Percentiles rank a stretch among this genome's conserved stretches.
Evolutionary conservation across 2,113 vertebrate species (phyloP).

Genomic region (Dryoscopus gambensis): DNA sequence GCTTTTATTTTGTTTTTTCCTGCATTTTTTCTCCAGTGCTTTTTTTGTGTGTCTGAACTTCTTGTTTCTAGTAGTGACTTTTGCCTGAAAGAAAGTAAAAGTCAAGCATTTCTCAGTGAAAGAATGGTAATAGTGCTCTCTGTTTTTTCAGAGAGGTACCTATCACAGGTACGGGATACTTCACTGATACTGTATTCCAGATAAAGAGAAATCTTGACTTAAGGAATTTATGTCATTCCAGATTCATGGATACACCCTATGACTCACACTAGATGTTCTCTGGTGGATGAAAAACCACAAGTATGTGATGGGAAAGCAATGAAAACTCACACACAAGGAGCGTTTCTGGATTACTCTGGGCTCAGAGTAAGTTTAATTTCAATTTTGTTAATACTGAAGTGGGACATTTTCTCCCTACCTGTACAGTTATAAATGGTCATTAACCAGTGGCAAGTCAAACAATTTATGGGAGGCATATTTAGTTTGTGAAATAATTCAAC

Average conservation of each 20-base stretch:
- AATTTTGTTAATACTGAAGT: neutral
- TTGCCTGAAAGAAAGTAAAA: neutral
- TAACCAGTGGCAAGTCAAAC: neutral
- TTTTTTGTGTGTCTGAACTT: neutral
- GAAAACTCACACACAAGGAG: constrained; percentile 63
- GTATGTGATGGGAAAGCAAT: constrained; percentile 64
- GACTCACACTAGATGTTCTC: constrained; percentile 61
- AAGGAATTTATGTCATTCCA: neutral
- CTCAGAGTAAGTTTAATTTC: constrained; percentile 71
- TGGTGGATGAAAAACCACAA: constrained; percentile 70
- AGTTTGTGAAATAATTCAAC: neutral
- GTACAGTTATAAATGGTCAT: neutral
- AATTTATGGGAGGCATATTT: neutral
- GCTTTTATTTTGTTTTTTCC: neutral
- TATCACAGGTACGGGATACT: neutral
- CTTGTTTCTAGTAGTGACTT: neutral
- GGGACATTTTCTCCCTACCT: neutral
- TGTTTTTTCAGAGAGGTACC: neutral
- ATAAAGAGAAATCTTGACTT: neutral
- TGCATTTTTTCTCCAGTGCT: neutral
- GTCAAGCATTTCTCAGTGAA: neutral
- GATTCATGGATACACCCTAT: constrained; percentile 40
- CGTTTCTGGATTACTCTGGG: constrained; percentile 75
- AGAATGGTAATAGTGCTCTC: neutral
- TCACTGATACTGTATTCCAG: neutral